A percentile compares a stretch with the other conserved stretches of the same genome.
These are phyloP conservation scores for Callaeas wilsoni DNA, from an alignment of 2,113 vertebrate genomes.

Conservation along the genomic window DNA sequence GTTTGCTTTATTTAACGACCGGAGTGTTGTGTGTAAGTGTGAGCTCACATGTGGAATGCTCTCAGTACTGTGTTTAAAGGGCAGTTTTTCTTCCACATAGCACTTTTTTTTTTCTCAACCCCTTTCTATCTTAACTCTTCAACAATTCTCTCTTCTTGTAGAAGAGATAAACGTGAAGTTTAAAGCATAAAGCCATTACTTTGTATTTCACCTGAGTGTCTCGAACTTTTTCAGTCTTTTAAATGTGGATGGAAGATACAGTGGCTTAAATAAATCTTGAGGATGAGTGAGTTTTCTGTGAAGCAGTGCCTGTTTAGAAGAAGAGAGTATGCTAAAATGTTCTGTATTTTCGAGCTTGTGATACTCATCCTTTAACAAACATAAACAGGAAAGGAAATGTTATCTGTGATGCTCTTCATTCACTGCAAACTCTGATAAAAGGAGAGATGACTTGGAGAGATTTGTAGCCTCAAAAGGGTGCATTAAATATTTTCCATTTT, in stretches of 20 bases:
- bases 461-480: not conserved
- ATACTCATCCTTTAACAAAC: not conserved
- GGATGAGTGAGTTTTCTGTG: not conserved
- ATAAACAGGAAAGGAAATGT: not conserved
- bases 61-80: conserved; percentile 46
- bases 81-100: conserved; percentile 54
- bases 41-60: conserved; percentile 13
- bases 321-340: not conserved
- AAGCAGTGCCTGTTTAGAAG: not conserved
- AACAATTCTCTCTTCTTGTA: conserved; percentile 28
- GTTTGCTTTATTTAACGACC: conserved; percentile 31
- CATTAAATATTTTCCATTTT: conserved; percentile 3
- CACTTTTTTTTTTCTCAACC: conserved; percentile 53
- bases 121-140: conserved; percentile 4
- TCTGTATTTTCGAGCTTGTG: not conserved
- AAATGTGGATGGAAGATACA: not conserved
- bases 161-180: conserved; percentile 26
- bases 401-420: not conserved
- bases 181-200: conserved; percentile 31
- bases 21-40: not conserved
- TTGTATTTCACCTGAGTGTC: conserved; percentile 22
- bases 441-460: not conserved
- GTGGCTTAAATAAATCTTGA: not conserved
- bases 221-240: not conserved
- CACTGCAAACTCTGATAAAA: not conserved